phyloP scores from a whole-genome alignment of 2,888 invertebrate genomes.

The Pemphredon lugubris region DNA sequence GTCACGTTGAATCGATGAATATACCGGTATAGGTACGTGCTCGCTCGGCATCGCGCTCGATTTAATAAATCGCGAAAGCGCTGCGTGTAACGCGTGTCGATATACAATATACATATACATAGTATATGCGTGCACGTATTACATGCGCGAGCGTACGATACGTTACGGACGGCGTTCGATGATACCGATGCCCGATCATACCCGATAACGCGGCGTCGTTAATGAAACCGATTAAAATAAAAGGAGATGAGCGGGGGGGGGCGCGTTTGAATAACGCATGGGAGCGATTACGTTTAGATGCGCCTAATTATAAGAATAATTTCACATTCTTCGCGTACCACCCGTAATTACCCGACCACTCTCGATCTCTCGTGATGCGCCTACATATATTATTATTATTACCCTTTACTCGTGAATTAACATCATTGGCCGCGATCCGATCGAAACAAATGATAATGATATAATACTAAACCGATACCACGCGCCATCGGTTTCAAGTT shows the following conservation, averaged over 20 bases:
- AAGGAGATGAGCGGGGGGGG: neutral
- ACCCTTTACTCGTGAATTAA: neutral
- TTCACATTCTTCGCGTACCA: slow-evolving; percentile 1
- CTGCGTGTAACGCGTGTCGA: neutral
- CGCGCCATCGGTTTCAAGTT: no score
- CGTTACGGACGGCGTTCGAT: no score
- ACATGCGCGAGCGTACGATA: no score
- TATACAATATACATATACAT: no score
- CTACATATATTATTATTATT: no score
- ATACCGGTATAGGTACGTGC: slow-evolving; percentile 10
- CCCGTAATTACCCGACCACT: neutral
- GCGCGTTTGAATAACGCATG: no score
- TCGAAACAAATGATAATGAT: no score
- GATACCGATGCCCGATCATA: no score
- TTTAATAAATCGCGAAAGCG: slow-evolving; percentile 52
- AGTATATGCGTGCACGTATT: no score
- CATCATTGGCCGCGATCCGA: no score
- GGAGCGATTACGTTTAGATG: neutral
- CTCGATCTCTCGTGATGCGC: neutral
- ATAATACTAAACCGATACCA: no score
- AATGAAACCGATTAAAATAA: neutral
- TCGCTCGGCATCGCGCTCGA: slow-evolving; percentile 15
- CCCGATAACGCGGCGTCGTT: neutral
- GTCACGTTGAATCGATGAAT: slow-evolving; percentile 53
- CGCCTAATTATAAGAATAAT: neutral